Conservation (phyloP, 2,113 vertebrate species). For the Anhinga anhinga region DNA sequence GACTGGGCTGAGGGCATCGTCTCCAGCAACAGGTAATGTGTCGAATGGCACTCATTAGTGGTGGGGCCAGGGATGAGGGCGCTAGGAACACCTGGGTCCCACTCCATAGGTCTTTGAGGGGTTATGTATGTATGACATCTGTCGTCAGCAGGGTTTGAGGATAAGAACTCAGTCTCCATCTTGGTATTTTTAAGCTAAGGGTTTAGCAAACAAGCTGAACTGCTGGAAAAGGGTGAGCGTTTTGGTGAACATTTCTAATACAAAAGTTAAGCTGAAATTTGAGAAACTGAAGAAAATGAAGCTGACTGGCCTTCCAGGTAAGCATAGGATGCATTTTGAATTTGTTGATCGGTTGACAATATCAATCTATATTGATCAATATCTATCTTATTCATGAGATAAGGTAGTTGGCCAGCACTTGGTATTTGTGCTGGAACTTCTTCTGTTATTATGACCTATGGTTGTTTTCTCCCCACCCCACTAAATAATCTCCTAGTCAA, state of each 20-base stretch:
- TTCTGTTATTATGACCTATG: neutral
- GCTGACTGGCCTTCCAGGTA: neutral
- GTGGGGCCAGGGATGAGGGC: neutral
- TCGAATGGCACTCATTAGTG: neutral
- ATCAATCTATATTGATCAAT: rapidly evolving
- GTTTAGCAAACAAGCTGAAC: neutral
- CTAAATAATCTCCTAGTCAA: neutral
- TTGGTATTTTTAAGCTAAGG: neutral
- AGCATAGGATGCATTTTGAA: neutral
- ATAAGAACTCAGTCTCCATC: neutral
- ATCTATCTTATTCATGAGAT: neutral
- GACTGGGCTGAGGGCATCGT: rapidly evolving
- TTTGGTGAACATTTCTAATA: neutral
- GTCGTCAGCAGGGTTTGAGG: neutral
- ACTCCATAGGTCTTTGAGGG: neutral
- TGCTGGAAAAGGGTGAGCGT: neutral
- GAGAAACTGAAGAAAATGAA: neutral
- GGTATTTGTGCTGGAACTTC: neutral
- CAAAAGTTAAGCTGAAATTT: neutral
- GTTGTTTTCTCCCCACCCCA: neutral
- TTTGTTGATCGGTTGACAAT: neutral
- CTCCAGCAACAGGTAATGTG: conserved; percentile 61
- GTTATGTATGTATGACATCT: neutral
- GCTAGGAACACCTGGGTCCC: neutral
- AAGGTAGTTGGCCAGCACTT: neutral